Base-by-base conservation (phyloP, 1,140 invertebrate species). In the Philaenus spumarius region DNA sequence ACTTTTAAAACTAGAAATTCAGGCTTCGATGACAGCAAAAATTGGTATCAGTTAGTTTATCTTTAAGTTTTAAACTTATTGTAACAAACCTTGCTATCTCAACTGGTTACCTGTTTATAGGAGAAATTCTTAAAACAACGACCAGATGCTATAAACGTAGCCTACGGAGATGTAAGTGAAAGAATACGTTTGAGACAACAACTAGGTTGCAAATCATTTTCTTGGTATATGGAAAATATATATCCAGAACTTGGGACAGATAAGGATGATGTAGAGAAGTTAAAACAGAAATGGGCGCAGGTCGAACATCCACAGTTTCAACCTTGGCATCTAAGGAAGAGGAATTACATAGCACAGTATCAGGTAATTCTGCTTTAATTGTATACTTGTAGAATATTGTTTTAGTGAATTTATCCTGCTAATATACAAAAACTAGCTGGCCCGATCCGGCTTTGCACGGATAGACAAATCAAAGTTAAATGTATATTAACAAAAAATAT, bases 171-270 rank as follows among this genome's bases (percentile, higher is more conserved):
- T 72, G 78, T 98, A 14, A 80, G 82, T 0, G 82, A 86, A 0
- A 77, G 95, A 58, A 55, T 85, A 3, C 72, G 78, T 45, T 72
- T 96, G 9, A 75, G 92, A 2, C 75, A 87, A 57, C 72, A 75
- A 22, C 73, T 96, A 1, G 75, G 87, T 2, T 98, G 96, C 71
- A 85, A 92, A 59, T 80, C 83, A 54, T 98, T 98, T 70, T 78
- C 86, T 34, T 98, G 96, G 96, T 99, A 97, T 69, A 75, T 98
- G 60, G 83, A 95, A 46, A 89, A 89, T 69, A 80, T 98, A 4
- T 96, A 95, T 72, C 93, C 92, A 0, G 89, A 94, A 71, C 67
- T 93, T 47, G 77, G 80, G 37, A 66, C 84, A n/a, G 84, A 85
- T 0, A 80, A 80, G 17, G 82, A 89, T 55, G 77, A 75, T 37